phyloP scores from a whole-genome alignment of 2,888 invertebrate species.

The Zygogramma bicolorata region DNA sequence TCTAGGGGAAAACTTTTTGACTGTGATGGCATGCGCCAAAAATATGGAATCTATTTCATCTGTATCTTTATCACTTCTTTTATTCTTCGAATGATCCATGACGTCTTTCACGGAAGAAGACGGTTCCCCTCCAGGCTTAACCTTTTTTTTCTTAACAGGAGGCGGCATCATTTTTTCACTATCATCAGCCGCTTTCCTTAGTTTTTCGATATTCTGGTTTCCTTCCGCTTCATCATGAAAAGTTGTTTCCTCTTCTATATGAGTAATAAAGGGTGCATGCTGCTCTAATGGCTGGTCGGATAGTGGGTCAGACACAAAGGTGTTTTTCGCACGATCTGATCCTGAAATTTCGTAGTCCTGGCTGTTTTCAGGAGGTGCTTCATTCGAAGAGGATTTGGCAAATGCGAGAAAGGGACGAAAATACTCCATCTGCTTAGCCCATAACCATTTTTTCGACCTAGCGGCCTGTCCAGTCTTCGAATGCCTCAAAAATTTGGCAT shows the following conservation, averaged over 20 bases:
- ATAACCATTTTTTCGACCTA: constrained; percentile 29
- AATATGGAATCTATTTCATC: neutral
- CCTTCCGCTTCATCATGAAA: neutral
- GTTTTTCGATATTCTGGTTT: neutral
- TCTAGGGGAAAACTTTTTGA: neutral
- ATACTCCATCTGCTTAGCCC: constrained; percentile 25
- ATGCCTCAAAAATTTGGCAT: constrained; percentile 35
- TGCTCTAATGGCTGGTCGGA: neutral
- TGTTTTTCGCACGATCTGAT: neutral
- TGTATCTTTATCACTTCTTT: neutral
- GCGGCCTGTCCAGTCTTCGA: constrained; percentile 35
- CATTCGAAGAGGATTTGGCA: constrained; percentile 30
- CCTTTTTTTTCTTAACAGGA: neutral
- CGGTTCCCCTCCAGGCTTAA: neutral
- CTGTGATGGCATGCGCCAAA: neutral
- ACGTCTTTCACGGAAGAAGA: neutral
- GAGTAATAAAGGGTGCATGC: neutral
- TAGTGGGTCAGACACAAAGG: neutral
- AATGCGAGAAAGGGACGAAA: constrained; percentile 27
- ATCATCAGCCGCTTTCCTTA: neutral
- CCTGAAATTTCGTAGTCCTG: neutral
- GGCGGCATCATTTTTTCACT: neutral
- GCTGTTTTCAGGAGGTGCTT: neutral
- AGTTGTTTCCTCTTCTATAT: neutral
- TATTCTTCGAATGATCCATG: neutral